Percentiles rank a stretch among this genome's conserved stretches.
Conservation (phyloP, 2,113 vertebrate species). For the Polypterus bichir region DNA sequence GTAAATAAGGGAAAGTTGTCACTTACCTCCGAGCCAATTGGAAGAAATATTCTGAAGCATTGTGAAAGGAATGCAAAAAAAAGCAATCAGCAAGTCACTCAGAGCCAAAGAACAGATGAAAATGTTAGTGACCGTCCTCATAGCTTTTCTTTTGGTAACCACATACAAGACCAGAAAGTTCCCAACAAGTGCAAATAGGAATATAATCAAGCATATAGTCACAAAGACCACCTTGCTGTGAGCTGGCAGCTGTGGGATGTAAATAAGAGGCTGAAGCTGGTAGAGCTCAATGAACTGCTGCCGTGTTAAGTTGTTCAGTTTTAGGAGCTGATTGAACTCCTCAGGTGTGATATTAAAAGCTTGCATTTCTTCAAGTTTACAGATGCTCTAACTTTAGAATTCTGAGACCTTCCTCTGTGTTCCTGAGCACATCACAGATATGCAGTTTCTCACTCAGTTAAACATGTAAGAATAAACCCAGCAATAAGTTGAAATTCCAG, state of each 20-base stretch:
- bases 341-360: slow-evolving; percentile 47
- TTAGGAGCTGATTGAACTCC: slow-evolving; percentile 43
- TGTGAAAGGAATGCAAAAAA: slow-evolving; percentile 59
- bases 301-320: slow-evolving; percentile 46
- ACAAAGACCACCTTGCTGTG: slow-evolving; percentile 40
- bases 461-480: too few relatives aligned
- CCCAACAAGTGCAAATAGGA: slow-evolving; percentile 48
- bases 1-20: too few relatives aligned
- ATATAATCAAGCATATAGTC: slow-evolving; percentile 41
- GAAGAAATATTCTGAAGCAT: slow-evolving; percentile 51
- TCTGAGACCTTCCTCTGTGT: too few relatives aligned
- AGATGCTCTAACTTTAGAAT: too few relatives aligned
- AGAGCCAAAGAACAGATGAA: slow-evolving; percentile 60
- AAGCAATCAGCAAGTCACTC: slow-evolving; percentile 55
- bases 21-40: slow-evolving; percentile 52
- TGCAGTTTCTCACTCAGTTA: too few relatives aligned
- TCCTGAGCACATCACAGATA: too few relatives aligned
- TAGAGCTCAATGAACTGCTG: slow-evolving; percentile 51
- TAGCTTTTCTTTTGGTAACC: slow-evolving; percentile 47
- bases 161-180: slow-evolving; percentile 53
- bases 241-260: slow-evolving; percentile 44
- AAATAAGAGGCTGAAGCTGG: slow-evolving; percentile 46
- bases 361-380: slow-evolving; percentile 25
- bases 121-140: slow-evolving; percentile 54
- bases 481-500: too few relatives aligned